Evolutionary conservation across 1,140 invertebrate species (phyloP).

Genomic region (Pinna nobilis): DNA sequence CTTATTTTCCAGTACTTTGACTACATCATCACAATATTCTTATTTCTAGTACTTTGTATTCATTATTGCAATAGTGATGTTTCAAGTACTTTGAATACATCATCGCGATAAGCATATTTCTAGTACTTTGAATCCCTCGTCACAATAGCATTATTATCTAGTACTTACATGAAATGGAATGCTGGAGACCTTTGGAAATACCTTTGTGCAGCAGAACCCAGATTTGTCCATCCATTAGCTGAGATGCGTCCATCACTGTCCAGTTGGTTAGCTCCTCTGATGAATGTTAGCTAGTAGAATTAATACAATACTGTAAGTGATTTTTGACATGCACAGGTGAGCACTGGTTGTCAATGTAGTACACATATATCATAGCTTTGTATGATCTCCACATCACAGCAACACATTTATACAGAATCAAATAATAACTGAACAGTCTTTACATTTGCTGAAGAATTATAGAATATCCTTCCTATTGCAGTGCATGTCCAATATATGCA

Average conservation of each 20-base stretch:
- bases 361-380: too few relatives aligned
- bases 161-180: conserved; percentile 55
- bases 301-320: too few relatives aligned
- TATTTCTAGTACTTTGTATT: not conserved
- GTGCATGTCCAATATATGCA: too few relatives aligned
- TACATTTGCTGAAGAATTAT: too few relatives aligned
- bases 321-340: too few relatives aligned
- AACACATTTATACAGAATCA: too few relatives aligned
- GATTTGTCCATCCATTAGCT: conserved; percentile 38
- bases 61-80: not conserved
- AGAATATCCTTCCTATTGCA: too few relatives aligned
- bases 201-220: conserved; percentile 50
- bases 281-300: conserved; percentile 5
- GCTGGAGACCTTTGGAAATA: conserved; percentile 50
- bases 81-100: not conserved
- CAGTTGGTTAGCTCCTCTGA: not conserved
- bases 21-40: not conserved
- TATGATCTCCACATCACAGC: too few relatives aligned
- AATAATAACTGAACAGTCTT: too few relatives aligned
- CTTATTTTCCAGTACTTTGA: not conserved
- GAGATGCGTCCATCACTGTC: conserved; percentile 28
- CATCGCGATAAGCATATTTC: not conserved
- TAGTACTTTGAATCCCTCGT: not conserved
- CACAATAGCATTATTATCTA: not conserved
- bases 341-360: too few relatives aligned